A percentile compares a stretch with the other conserved stretches of the same genome.
These are phyloP conservation scores for Benthosema pterotum DNA, from an alignment of 2,797 vertebrate genomes.

Conservation along the genomic window DNA sequence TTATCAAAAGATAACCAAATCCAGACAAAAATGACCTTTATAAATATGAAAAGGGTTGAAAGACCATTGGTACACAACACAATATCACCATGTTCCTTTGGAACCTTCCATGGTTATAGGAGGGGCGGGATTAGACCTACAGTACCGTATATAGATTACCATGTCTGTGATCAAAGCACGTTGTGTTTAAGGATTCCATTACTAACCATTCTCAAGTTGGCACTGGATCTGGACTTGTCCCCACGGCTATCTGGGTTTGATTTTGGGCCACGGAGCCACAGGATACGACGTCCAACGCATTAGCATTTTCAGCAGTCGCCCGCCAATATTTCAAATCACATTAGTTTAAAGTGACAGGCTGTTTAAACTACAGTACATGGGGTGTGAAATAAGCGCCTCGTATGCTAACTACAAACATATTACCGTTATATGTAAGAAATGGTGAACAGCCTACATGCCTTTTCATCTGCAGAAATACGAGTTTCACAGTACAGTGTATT, in stretches of 20 bases:
- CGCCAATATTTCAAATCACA: constrained; percentile 80
- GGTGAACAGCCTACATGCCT: constrained; percentile 34
- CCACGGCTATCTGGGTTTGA: constrained; percentile 82
- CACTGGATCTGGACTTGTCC: constrained; percentile 79
- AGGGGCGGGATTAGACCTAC: constrained; percentile 18
- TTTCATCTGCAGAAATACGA: constrained; percentile 59
- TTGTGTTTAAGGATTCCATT: constrained; percentile 78
- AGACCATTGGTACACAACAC: neutral
- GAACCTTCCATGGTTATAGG: constrained; percentile 2
- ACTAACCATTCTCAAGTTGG: constrained; percentile 59
- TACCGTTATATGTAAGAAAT: constrained; percentile 51
- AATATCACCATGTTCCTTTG: neutral
- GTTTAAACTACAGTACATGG: constrained; percentile 77
- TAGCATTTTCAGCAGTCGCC: constrained; percentile 81
- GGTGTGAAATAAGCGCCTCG: constrained; percentile 81
- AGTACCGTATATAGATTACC: constrained; percentile 67
- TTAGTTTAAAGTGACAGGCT: constrained; percentile 84
- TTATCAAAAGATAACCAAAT: too few relatives aligned
- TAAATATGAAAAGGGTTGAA: too few relatives aligned
- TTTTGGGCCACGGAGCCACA: constrained; percentile 83
- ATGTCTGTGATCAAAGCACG: constrained; percentile 81
- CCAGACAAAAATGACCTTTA: too few relatives aligned
- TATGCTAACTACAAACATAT: constrained; percentile 76
- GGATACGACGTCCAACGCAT: constrained; percentile 77
- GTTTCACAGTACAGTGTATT: constrained; percentile 56